Base-by-base conservation (phyloP, 1,140 invertebrate genomes). In the Cyphomyrmex costatus region DNA sequence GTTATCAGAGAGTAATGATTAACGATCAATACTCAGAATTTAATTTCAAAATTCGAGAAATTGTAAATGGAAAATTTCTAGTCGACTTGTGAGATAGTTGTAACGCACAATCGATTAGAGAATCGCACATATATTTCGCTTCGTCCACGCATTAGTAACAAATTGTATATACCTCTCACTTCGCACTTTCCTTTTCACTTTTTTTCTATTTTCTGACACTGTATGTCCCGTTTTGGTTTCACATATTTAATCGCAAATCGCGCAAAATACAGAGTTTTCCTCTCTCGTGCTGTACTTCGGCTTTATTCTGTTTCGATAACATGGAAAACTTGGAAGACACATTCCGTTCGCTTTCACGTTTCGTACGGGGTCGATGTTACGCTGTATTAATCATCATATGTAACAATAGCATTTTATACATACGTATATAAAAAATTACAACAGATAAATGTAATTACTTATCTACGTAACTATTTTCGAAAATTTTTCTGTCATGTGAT, bases 251-350 rank as follows among this genome's bases (percentile, higher is more conserved):
- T 71, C 65, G 53, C 58, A 70, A 82, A 56, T 78, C 33, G 51
- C 65, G 61, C 56, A 58, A 61, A 85, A 85, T 60, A 27, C 66
- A 77, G 14, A 70, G 63, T 51, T 85, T 73, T 74, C 27, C 74
- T 73, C 70, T 71, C 73, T 46, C 78, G 65, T 86, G 63, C 66
- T 80, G 61, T 78, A 76, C 10, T 78, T 63, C 46, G 68, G 14
- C 36, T 73, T 60, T 60, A 74, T 36, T 70, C 56, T 68, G 70
- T n/a, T 76, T 87, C 80, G 33, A 27, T 86, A 83, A 82, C 66
- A 86, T 74, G 73, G 70, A 84, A 73, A 88, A 88, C 71, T 89
- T 93, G 93, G 92, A 93, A 93, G 92, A 93, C 92, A 88, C 89
- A 73, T 89, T 88, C 73, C 85, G 80, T 84, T 82, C 78, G 56